phyloP scores from a whole-genome alignment of 2,797 vertebrate species.

The Salmo trutta region DNA sequence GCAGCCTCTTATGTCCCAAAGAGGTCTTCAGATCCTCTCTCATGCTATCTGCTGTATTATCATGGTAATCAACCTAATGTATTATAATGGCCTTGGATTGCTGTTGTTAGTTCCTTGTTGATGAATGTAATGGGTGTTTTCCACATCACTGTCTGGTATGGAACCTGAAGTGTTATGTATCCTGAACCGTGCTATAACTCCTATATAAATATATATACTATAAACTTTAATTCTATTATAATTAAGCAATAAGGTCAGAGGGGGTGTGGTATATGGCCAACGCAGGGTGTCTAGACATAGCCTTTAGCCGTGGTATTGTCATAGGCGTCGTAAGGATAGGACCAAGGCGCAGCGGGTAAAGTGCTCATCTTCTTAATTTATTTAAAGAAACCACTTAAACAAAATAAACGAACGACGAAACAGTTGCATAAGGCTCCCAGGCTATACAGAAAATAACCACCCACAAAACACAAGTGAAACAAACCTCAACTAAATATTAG shows the following conservation, averaged over 20 bases:
- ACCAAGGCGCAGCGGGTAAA: too few relatives aligned
- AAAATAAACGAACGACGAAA: too few relatives aligned
- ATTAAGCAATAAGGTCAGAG: not conserved
- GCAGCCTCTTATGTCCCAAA: slow-evolving; percentile 8
- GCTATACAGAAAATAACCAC: too few relatives aligned
- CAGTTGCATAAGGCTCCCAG: too few relatives aligned
- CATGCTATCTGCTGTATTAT: not conserved
- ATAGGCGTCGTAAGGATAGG: too few relatives aligned
- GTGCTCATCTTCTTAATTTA: too few relatives aligned
- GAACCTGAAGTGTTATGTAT: not conserved
- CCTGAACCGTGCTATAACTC: not conserved
- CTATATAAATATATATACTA: not conserved
- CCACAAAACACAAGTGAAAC: too few relatives aligned
- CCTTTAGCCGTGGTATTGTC: too few relatives aligned
- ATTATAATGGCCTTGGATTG: not conserved
- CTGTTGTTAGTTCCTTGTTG: not conserved
- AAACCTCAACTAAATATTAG: too few relatives aligned
- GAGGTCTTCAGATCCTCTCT: not conserved
- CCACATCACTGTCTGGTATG: not conserved
- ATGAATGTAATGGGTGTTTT: not conserved
- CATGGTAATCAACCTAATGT: slow-evolving; percentile 18
- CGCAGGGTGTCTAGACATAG: too few relatives aligned
- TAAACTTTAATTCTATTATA: not conserved
- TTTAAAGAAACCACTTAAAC: too few relatives aligned
- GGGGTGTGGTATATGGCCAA: too few relatives aligned